These are phyloP conservation scores for Paragorgia papillata DNA, from an alignment of 92 coral and sea anemone genomes.

Conservation along the genomic window DNA sequence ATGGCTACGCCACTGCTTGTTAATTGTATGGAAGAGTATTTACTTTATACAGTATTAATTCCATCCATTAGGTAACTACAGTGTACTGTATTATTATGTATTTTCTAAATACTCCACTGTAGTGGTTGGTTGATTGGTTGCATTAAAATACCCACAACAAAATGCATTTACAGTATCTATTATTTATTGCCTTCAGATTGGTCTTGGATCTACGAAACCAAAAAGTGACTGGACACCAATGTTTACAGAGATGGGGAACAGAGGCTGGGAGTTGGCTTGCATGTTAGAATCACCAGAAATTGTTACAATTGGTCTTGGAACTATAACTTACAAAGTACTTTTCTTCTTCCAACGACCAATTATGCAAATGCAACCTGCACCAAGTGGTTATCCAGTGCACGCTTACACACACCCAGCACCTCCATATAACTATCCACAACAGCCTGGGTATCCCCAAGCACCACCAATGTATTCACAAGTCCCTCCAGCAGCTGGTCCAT, in stretches of 20 bases:
- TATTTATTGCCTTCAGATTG: conserved; percentile 65
- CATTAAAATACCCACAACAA: too few species aligned
- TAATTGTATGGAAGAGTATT: too few species aligned
- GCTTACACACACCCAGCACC: conserved; percentile 52
- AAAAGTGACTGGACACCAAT: conserved; percentile 99
- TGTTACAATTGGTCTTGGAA: conserved; percentile 86
- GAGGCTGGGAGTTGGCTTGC: conserved; percentile 98
- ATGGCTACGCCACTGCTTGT: too few species aligned
- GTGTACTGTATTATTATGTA: too few species aligned
- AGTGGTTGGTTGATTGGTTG: too few species aligned
- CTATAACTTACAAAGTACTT: conserved; percentile 81
- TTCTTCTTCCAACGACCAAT: conserved; percentile 94
- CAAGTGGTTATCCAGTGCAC: conserved; percentile 55
- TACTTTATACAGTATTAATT: too few species aligned
- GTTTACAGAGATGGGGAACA: conserved; percentile 92
- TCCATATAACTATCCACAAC: conserved; percentile 30
- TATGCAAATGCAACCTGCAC: conserved; percentile 61
- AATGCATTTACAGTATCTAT: too few species aligned
- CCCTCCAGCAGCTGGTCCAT: conserved; percentile 49
- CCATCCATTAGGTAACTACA: too few species aligned
- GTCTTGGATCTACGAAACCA: conserved; percentile 93
- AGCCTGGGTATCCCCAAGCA: conserved; percentile 43
- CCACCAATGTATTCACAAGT: conserved; percentile 34
- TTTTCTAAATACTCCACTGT: too few species aligned
- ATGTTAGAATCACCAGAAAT: conserved; percentile 98